Evolutionary conservation across 2,113 vertebrate genomes (phyloP).

Genomic region (Meriones unguiculatus): DNA sequence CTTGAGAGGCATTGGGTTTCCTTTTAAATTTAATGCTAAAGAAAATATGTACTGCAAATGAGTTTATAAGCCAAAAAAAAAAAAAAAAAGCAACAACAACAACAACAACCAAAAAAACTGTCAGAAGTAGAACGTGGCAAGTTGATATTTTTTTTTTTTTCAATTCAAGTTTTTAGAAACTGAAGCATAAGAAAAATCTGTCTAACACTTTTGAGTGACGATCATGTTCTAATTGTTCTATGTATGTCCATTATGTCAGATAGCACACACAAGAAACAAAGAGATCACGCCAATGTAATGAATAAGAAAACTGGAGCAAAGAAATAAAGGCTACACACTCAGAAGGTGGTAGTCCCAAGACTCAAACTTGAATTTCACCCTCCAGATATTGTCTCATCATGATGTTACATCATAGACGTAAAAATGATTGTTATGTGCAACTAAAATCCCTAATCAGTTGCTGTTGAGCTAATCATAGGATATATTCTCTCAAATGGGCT

Average conservation of each 20-base stretch:
- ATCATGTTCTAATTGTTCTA: not conserved
- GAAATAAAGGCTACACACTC: not conserved
- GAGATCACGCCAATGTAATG: not conserved
- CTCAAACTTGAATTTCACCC: not conserved
- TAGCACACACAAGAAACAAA: not conserved
- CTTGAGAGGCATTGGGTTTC: constrained; percentile 10
- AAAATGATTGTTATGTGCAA: not conserved
- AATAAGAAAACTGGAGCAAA: not conserved
- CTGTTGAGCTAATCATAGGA: not conserved
- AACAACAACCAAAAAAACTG: too few species aligned
- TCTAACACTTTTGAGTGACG: not conserved
- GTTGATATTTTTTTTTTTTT: not conserved
- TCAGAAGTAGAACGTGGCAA: not conserved
- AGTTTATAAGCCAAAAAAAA: not conserved
- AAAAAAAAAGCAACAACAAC: too few species aligned
- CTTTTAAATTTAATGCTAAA: constrained; percentile 44
- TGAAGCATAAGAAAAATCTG: not conserved
- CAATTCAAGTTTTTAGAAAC: not conserved
- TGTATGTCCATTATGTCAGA: not conserved
- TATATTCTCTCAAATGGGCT: not conserved
- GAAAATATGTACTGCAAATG: not conserved
- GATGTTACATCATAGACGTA: not conserved
- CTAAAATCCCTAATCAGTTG: not conserved
- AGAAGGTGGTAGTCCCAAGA: not conserved
- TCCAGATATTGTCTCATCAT: not conserved